Conservation (phyloP, 2,797 vertebrate genomes). For the Myiotriccus ornatus region DNA sequence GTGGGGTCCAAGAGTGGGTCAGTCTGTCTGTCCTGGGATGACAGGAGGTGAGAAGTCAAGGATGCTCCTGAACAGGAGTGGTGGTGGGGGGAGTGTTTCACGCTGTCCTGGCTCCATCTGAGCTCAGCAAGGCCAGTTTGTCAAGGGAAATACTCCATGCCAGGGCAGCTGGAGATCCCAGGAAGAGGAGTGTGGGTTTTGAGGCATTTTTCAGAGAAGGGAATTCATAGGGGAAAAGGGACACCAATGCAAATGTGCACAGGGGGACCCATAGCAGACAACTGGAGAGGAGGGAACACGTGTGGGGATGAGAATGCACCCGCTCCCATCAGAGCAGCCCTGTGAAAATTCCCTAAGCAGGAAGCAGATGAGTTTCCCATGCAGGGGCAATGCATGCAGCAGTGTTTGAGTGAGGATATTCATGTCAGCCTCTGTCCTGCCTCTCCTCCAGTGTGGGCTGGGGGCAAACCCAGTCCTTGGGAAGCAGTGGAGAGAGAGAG, state of each 20-base stretch:
- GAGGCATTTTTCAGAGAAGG: not conserved
- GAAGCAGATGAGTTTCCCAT: not conserved
- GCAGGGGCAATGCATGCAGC: not conserved
- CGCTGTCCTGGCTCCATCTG: not conserved
- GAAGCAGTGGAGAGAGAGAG: not conserved
- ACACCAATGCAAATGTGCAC: not conserved
- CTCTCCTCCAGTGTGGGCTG: not conserved
- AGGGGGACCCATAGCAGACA: not conserved
- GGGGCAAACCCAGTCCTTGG: not conserved
- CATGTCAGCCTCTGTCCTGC: not conserved
- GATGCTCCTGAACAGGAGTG: not conserved
- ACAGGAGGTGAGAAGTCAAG: not conserved
- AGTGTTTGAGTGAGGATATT: not conserved
- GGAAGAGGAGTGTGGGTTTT: not conserved
- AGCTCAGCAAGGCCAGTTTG: not conserved
- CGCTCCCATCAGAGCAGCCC: not conserved
- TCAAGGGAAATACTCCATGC: not conserved
- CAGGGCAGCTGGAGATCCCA: not conserved
- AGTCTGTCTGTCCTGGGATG: not conserved
- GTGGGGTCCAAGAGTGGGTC: not conserved
- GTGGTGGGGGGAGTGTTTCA: not conserved
- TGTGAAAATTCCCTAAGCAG: not conserved
- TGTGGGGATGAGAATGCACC: no score
- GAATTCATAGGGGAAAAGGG: not conserved
- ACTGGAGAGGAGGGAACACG: not conserved